phyloP scores from a whole-genome alignment of 2,113 vertebrate genomes.

The Enhydra lutris region DNA sequence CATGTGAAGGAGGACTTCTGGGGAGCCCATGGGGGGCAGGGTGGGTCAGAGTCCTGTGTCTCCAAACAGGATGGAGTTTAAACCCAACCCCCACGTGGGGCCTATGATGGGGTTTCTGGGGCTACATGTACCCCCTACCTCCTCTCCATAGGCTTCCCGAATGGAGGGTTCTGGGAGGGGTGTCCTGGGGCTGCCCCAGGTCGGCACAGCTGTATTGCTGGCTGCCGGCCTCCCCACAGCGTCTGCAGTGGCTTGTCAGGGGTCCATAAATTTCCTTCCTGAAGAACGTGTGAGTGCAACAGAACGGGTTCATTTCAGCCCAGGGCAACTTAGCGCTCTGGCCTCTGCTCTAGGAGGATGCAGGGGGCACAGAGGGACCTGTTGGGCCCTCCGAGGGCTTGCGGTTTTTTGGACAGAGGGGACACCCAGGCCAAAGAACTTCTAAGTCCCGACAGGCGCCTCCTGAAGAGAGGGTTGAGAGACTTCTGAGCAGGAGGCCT shows the following conservation, averaged over 20 bases:
- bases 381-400: background rate
- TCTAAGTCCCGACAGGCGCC: background rate
- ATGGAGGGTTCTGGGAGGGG: slow-evolving; percentile 23
- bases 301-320: slow-evolving; percentile 43
- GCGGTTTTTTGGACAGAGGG: background rate
- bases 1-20: background rate
- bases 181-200: background rate
- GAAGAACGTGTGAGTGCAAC: background rate
- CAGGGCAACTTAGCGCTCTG: background rate
- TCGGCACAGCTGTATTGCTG: slow-evolving; percentile 48
- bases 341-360: background rate
- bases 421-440: background rate
- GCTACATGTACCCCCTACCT: background rate
- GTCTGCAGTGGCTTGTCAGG: slow-evolving; percentile 41
- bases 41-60: background rate
- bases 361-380: background rate
- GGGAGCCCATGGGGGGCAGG: background rate
- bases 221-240: background rate
- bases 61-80: background rate
- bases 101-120: background rate
- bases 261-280: slow-evolving; percentile 50
- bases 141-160: background rate
- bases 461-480: background rate
- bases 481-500: background rate
- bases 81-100: background rate